Base-by-base conservation (phyloP, 2,888 invertebrate genomes). In the Tinea pellionella region DNA sequence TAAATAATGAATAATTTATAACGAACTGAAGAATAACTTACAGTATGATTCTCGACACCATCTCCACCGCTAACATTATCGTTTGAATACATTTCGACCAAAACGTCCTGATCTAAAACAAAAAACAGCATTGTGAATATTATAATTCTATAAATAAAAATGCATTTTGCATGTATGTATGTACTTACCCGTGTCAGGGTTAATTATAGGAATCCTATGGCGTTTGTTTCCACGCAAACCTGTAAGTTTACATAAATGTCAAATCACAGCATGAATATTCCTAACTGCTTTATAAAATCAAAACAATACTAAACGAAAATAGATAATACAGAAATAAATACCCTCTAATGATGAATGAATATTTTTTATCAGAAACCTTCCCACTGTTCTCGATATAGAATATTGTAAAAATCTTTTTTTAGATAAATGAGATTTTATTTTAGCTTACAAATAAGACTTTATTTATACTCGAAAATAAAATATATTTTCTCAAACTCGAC, bases 51-150 rank as follows among this genome's bases (percentile, higher is more conserved):
- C 62, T 47, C 47, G 15, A 47, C 15, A 47, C 16, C 8, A 8
- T 47, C 47, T 37, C 11, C 9, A 47, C 47, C 13, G 8, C 12
- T 13, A 8, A 47, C 74, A 72, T 73, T 80, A 66, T 86, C 86
- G 67, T 77, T 80, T 65, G 77, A 70, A 68, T 77, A 78, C 64
- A 80, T 73, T 64, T 88, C 87, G 37, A 78, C 78, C 59, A 89
- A 80, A 61, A 90, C 82, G 63, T 89, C 88, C 79, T 88, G 86
- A 63, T 86, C 86, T 87, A 80, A 51, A 47, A 47, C 37, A 75
- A 80, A 60, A 64, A 66, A 61, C 68, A 42, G n/a, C 12, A 18
- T 60, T 57, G 32, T 59, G 6, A 19, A 12, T 58, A 18, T 15
- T 13, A 65, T 64, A 66, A 11, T 57, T 42, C n/a, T 6, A 37